These are phyloP conservation scores for Corythaeola cristata DNA, from an alignment of 2,113 vertebrate species.

Conservation along the genomic window DNA sequence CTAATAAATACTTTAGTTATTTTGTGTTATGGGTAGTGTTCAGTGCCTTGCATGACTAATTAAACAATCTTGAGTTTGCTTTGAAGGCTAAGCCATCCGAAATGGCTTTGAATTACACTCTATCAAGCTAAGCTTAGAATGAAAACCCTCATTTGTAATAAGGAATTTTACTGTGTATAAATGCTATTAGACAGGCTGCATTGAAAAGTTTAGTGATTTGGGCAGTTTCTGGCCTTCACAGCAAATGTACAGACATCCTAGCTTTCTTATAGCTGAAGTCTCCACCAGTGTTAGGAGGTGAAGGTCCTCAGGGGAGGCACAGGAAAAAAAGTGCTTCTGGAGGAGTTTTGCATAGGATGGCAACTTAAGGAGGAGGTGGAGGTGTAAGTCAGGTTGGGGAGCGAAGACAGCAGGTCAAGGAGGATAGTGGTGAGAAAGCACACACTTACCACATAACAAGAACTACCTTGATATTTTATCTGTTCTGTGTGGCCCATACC, in stretches of 20 bases:
- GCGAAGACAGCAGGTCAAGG: not conserved
- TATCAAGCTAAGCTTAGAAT: constrained; percentile 71
- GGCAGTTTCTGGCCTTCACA: not conserved
- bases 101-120: constrained; percentile 74
- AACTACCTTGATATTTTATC: not conserved
- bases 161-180: constrained; percentile 64
- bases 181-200: constrained; percentile 8
- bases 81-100: constrained; percentile 75
- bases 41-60: constrained; percentile 72
- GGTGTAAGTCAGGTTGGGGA: not conserved
- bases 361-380: not conserved
- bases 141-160: constrained; percentile 70
- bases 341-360: not conserved
- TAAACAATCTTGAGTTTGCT: constrained; percentile 72
- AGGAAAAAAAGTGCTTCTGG: not conserved
- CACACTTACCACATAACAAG: accelerated
- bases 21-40: constrained; percentile 58
- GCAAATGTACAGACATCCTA: not conserved
- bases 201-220: constrained; percentile 30
- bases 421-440: not conserved
- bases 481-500: not conserved
- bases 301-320: not conserved
- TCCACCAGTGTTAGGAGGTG: accelerated
- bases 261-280: not conserved
- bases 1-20: constrained; percentile 68